Evolutionary conservation across 2,113 vertebrate genomes (phyloP), one percentile per base, ranked within the genome.

Genomic region (Neoarius graeffei): DNA sequence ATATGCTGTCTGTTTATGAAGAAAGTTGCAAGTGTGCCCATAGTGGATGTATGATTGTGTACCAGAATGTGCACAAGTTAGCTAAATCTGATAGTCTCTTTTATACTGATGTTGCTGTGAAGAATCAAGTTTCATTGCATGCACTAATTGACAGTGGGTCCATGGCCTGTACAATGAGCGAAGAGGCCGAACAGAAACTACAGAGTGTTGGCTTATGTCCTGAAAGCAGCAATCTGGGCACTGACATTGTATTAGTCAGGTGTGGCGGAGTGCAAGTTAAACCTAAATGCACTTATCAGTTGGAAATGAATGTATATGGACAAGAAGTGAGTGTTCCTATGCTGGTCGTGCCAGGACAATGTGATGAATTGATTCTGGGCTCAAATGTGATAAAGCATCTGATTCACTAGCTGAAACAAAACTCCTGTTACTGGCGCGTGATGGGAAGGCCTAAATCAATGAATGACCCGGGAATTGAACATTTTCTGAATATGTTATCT

Each of bases 281-380:
- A 3, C 85, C 85, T 9, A 81, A 81, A 17, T 57, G 60, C 6
- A 79, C 86, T 2, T 76, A 83, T 5, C 59, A 88, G 20, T 11
- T 89, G 23, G 54, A 86, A 48, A 88, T 91, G 86, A n/a, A 80
- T 0, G 59, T 89, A 7, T 91, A 89, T 27, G 83, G 86, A 0
- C 5, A 60, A 14, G 25, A 8, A 48, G 79, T 86, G 0, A 81
- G 13, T 76, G 88, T 91, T 1, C 84, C 90, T 23, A 84, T 66
- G 10, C 9, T 91, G 17, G 81, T 88, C 7, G 81, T 88, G 0
- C 81, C 88, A 4, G 86, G 81, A 1, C 81, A 89, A 10, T 20
- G 7, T 13, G 88, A 86, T 14, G 42, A 89, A 1, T 15, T 91
- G 0, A 91, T 88, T 54, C 42, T 86, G 7, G 86, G 80, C 1